Base-by-base conservation (phyloP, 1,140 invertebrate species). In the Drosophila nigromelanica region DNA sequence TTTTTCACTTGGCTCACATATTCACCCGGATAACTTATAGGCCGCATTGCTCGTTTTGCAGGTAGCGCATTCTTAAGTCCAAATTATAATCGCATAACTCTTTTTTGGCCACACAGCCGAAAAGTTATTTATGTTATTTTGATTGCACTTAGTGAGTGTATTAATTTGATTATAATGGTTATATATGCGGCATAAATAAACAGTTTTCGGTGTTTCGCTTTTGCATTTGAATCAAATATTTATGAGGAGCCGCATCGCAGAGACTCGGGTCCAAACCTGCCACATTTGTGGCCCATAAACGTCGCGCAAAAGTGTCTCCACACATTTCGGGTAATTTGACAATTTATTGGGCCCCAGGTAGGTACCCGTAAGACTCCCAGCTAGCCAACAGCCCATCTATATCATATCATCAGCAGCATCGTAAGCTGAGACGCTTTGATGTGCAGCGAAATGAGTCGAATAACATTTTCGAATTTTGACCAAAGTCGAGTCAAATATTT, bases 151-250 rank as follows among this genome's bases (percentile, higher is more conserved):
- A 74, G 72, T 76, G 82, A 87, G 83, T 82, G 78, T 81, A 79
- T 89, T 89, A 89, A 87, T 87, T 89, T 76, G 82, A 87, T 89
- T 87, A 87, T 87, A 78, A 87, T 86, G 67, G 67, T 81, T 86
- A 86, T 87, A 87, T 81, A 81, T 68, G 78, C 64, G 55, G 48
- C 59, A 73, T 85, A 69, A 73, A 87, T 81, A 86, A 86, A 73
- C 64, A 78, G 21, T 18, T 45, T 70, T 69, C 62, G 35, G 56
- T 1, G 10, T 48, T 59, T 48, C 14, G 33, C 21, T 43, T 56
- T 69, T 56, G 54, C 39, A 54, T 73, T 68, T 39, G 40, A 12
- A 45, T 66, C 40, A 61, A 73, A 83, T 78, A 77, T 87, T 78
- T 81, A 85, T 86, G 74, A 35, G 62, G 33, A 39, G 50, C 54